A percentile compares a stretch with the other conserved stretches of the same genome.
Evolutionary conservation across 1,140 invertebrate genomes (phyloP).

Genomic region (Monomorium pharaonis): DNA sequence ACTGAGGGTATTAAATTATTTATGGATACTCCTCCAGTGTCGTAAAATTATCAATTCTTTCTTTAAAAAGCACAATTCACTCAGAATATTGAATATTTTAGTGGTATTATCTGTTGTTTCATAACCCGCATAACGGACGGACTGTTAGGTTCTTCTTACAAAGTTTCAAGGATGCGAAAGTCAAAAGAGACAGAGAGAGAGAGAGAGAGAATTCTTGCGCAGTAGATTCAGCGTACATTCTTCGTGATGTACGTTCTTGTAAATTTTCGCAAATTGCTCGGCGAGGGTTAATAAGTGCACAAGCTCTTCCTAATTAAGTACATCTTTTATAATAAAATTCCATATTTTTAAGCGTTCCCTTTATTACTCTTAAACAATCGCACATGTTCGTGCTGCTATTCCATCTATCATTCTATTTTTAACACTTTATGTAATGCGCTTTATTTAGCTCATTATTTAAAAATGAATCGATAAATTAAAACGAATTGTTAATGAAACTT

Average conservation of each 20-base stretch:
- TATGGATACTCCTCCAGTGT: not conserved
- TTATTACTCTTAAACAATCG: not conserved
- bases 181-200: not conserved
- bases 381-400: not conserved
- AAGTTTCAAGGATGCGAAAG: not conserved
- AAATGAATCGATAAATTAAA: not conserved
- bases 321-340: slow-evolving; percentile 10
- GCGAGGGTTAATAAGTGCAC: not conserved
- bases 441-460: not conserved
- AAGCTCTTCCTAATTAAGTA: not conserved
- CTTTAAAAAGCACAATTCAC: not conserved
- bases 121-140: not conserved
- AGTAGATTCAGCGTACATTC: not conserved
- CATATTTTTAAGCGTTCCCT: not conserved
- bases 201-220: not conserved
- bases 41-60: not conserved
- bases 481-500: not conserved
- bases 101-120: not conserved
- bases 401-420: not conserved
- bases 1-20: slow-evolving; percentile 3
- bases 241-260: not conserved
- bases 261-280: slow-evolving; percentile 22
- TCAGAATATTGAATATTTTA: not conserved
- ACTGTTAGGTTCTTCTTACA: not conserved
- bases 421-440: not conserved